Evolutionary conservation across 2,113 vertebrate genomes (phyloP).

Genomic region (Thoracochromis brauschi): DNA sequence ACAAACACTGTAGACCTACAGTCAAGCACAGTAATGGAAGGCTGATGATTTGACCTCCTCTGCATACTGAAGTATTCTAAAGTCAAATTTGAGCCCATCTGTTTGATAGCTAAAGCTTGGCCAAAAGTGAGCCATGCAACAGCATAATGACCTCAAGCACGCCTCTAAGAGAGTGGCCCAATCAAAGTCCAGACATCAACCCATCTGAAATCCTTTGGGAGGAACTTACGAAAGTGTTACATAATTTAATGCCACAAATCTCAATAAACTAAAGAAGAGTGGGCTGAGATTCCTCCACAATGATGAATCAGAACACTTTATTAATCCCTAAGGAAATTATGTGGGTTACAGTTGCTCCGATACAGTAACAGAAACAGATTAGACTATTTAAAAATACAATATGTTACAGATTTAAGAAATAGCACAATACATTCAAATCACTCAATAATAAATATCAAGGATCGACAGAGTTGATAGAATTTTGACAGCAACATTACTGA

Average conservation of each 20-base stretch:
- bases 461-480: background rate
- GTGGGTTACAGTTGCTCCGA: background rate
- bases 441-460: background rate
- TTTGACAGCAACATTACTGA: background rate
- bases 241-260: background rate
- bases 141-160: background rate
- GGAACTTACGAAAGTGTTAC: background rate
- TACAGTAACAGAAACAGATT: background rate
- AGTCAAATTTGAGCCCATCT: background rate
- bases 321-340: background rate
- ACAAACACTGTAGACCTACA: background rate
- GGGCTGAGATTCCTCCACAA: background rate
- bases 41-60: background rate
- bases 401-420: background rate
- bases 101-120: background rate
- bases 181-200: background rate
- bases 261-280: background rate
- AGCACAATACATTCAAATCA: background rate
- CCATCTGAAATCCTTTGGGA: background rate
- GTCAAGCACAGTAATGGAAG: rapidly evolving
- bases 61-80: background rate
- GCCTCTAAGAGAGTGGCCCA: background rate
- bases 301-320: background rate
- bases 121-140: background rate
- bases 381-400: background rate